Percentiles rank a stretch among this genome's conserved stretches.
phyloP scores from a whole-genome alignment of 2,113 vertebrate species.

The Hyaena hyaena region DNA sequence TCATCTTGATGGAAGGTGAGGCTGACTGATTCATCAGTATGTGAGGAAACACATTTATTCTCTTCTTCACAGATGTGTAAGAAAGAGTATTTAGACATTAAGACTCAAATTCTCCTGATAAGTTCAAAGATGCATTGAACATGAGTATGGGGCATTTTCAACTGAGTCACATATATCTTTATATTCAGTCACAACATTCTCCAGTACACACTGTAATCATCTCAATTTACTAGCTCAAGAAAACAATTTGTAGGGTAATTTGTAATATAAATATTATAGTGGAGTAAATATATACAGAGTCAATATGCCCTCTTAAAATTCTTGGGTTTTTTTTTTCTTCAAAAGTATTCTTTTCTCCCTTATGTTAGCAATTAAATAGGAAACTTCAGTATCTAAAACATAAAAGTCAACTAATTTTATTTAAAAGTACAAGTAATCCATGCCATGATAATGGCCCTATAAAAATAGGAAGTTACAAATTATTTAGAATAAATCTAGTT shows the following conservation, averaged over 20 bases:
- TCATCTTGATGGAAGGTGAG: background rate
- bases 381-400: constrained; percentile 55
- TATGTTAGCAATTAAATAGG: constrained; percentile 10
- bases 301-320: constrained; percentile 16
- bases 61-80: background rate
- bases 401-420: constrained; percentile 47
- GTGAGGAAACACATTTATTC: background rate
- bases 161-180: background rate
- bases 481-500: background rate
- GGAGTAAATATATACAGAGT: constrained; percentile 16
- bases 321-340: background rate
- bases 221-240: background rate
- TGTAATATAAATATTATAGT: background rate
- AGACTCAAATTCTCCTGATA: background rate
- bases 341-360: background rate
- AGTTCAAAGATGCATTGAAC: background rate
- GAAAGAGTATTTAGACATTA: background rate
- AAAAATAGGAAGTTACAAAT: constrained; percentile 44
- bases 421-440: constrained; percentile 6
- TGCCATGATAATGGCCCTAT: background rate
- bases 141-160: background rate
- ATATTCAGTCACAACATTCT: background rate
- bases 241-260: background rate
- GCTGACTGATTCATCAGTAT: background rate
- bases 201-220: background rate